phyloP scores from a whole-genome alignment of 1,140 invertebrate genomes.

The Glomeris maerens region DNA sequence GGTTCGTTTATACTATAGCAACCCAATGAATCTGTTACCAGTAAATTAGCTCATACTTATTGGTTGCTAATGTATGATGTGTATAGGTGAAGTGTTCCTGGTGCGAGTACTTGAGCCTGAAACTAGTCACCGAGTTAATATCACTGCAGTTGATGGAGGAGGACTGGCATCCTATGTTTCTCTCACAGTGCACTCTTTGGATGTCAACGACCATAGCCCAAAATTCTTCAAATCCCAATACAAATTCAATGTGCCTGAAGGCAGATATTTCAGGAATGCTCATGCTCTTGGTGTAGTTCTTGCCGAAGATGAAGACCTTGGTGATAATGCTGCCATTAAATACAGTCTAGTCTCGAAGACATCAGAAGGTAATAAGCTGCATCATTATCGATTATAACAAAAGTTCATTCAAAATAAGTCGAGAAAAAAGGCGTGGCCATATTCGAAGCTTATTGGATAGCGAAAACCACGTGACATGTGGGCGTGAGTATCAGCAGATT shows the following conservation, averaged over 20 bases:
- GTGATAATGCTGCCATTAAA: slow-evolving; percentile 30
- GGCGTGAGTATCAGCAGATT: too few species aligned
- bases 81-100: slow-evolving; percentile 56
- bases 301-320: slow-evolving; percentile 51
- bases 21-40: too few species aligned
- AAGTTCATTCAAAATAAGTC: too few species aligned
- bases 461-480: too few species aligned
- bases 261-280: slow-evolving; percentile 38
- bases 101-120: slow-evolving; percentile 58
- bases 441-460: too few species aligned
- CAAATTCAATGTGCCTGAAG: slow-evolving; percentile 65
- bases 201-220: slow-evolving; percentile 74
- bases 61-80: too few species aligned
- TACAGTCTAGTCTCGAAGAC: slow-evolving; percentile 25
- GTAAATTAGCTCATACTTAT: too few species aligned
- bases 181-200: slow-evolving; percentile 51
- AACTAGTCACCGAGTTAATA: slow-evolving; percentile 56
- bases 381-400: too few species aligned
- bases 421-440: too few species aligned
- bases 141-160: slow-evolving; percentile 59
- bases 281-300: slow-evolving; percentile 42
- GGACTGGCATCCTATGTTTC: slow-evolving; percentile 50
- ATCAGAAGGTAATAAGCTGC: slow-evolving; percentile 18
- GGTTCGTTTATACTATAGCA: too few species aligned
- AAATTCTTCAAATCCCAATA: slow-evolving; percentile 67